Base-by-base conservation (phyloP, 2,888 invertebrate species). In the Maniola hyperantus region DNA sequence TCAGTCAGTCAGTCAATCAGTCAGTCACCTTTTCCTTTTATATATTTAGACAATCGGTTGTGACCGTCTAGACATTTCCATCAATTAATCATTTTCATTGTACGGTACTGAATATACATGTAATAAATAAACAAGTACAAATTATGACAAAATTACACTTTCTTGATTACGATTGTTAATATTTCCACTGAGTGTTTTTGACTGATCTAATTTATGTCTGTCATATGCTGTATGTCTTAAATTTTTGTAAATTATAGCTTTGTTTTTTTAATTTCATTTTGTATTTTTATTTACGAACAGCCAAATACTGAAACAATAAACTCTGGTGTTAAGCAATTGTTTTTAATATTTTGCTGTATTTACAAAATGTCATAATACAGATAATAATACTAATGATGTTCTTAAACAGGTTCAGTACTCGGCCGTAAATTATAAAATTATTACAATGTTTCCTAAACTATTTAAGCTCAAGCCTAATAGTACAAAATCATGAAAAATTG, bases 401-500 rank as follows among this genome's bases (percentile, higher is more conserved):
- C 26, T 26, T 26, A 26, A 26, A 26, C 26, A 26, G 26, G 26
- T 26, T 26, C 26, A 26, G 26, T 4, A 26, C 4, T 26, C 4
- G 26, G 26, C 26, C 4, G 26, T 53, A 53, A 53, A 46, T 54
- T 54, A 53, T 63, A 68, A n/a, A n/a, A n/a, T n/a, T n/a, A n/a
- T n/a, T n/a, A n/a, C 51, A 53, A 7, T 50, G 20, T 55, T 64
- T 68, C 57, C 58, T 66, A 61, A 59, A 55, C 42, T 68, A 50
- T 67, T 53, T 66, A 73, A 79, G 80, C 81, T 81, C 79, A 81
- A 77, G 74, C 78, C 77, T 73, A 72, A 84, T 80, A 84, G 84
- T 87, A 87, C 86, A 87, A 86, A n/a, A 85, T 72, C 70, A 72
- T 80, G 74, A 64, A 71, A 67, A 66, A 78, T 79, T 77, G 80